phyloP scores from a whole-genome alignment of 2,888 invertebrate genomes.

The Drosophila kambysellisi region DNA sequence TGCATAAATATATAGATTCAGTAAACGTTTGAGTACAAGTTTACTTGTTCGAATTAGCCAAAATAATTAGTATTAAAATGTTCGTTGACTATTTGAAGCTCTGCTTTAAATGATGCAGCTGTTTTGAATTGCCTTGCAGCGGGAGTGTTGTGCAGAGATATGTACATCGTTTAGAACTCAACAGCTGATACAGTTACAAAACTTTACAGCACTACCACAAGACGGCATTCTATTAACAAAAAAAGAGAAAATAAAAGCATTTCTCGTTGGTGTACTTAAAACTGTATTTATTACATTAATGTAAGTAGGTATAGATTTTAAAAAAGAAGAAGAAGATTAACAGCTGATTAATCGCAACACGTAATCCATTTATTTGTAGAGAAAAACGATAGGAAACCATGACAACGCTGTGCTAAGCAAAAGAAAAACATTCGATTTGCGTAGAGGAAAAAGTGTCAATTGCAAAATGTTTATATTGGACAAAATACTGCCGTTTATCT shows the following conservation, averaged over 20 bases:
- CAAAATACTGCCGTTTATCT: constrained; percentile 84
- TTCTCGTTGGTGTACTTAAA: neutral
- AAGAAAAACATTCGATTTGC: constrained; percentile 10
- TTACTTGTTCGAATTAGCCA: neutral
- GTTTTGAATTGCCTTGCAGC: neutral
- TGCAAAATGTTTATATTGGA: constrained; percentile 68
- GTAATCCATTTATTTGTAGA: neutral
- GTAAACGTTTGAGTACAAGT: neutral
- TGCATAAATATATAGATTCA: neutral
- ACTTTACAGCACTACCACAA: constrained; percentile 23
- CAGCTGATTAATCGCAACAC: neutral
- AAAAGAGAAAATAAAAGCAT: constrained; percentile 5
- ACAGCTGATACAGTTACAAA: constrained; percentile 31
- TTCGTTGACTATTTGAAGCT: neutral
- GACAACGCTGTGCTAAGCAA: constrained; percentile 45
- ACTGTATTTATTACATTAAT: constrained; percentile 1
- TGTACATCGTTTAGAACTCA: neutral
- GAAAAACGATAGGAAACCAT: constrained; percentile 28
- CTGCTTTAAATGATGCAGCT: constrained; percentile 3
- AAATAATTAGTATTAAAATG: neutral
- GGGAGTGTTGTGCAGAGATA: constrained; percentile 6
- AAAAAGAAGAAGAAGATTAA: neutral
- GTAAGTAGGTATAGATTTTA: neutral
- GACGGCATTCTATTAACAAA: constrained; percentile 1
- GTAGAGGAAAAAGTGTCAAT: neutral